Base-by-base conservation (phyloP, 2,888 invertebrate species). In the Platerodrilus igneus region DNA sequence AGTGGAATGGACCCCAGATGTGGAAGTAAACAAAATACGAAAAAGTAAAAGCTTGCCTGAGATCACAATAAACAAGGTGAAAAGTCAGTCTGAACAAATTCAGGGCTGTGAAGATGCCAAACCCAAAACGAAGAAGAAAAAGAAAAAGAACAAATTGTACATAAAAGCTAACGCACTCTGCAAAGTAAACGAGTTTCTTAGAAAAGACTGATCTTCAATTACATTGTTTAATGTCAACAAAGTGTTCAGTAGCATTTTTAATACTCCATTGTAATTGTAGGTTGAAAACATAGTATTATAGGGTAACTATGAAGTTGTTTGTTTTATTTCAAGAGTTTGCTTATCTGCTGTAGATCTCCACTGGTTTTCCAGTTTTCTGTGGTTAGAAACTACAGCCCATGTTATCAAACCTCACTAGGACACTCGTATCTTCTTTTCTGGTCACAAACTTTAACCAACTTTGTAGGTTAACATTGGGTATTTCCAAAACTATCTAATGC, bases 1-100 rank as follows among this genome's bases (percentile, higher is more conserved):
- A 6, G 34, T 50, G 6, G 54, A 52, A 11, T 48, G 49, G 45
- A 30, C 34, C 8, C 32, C 47, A n/a, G 14, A 17, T n/a, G n/a
- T 11, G 14, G 26, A 36, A 6, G 6, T 30, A 13, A 36, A 45
- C 15, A 51, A 53, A 32, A 45, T 63, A 8, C 45, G 55, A 20
- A 66, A 62, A 50, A 55, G 59, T 8, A 62, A 55, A 45, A 63
- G 61, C 48, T 48, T 63, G 17, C 57, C 62, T n/a, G 62, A 62
- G 9, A 54, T 53, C 6, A 4, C 26, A 8, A 18, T 15, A 10
- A 35, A 31, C 16, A 15, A 10, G 3, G 26, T 9, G 4, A 32
- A 38, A 19, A 42, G 29, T 5, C 32, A 43, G 22, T 18, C 33
- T 22, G 49, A 50, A 8, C 39, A 49, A 33, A 41, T 14, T 13